Evolutionary conservation across 2,113 vertebrate species (phyloP).

Genomic region (Callithrix jacchus): DNA sequence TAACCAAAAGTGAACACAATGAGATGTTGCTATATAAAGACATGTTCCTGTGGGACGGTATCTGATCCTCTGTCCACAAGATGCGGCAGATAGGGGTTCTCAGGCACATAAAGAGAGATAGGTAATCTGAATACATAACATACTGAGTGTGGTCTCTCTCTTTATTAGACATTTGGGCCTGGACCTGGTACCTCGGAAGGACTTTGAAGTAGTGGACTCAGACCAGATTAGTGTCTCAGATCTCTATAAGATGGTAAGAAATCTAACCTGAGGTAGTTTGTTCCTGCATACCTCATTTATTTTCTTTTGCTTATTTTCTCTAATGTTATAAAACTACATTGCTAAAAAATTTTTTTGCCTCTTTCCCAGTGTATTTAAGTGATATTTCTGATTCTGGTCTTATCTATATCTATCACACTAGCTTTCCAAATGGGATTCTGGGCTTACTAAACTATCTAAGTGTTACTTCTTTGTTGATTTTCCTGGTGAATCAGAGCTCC

Average conservation of each 20-base stretch:
- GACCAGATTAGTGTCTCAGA: constrained; percentile 98
- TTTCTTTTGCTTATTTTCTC: constrained; percentile 3
- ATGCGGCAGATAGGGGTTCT: neutral
- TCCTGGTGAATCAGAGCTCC: neutral
- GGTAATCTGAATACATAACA: neutral
- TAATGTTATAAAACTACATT: constrained; percentile 29
- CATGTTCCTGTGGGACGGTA: neutral
- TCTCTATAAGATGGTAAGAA: constrained; percentile 97
- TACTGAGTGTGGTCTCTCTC: constrained; percentile 68
- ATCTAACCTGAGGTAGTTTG: constrained; percentile 8
- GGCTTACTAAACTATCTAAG: neutral
- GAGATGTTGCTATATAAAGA: neutral
- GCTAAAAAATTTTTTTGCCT: constrained; percentile 22
- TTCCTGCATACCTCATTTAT: neutral
- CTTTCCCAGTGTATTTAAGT: neutral
- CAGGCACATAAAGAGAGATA: neutral
- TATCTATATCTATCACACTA: neutral
- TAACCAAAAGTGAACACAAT: neutral
- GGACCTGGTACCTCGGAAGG: constrained; percentile 97
- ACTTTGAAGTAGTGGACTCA: constrained; percentile 98
- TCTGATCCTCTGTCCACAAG: neutral
- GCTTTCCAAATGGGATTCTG: neutral
- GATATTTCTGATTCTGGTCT: neutral
- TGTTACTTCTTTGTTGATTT: neutral
- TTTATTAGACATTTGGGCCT: constrained; percentile 93